These are phyloP conservation scores for Bombus breviceps DNA, from an alignment of 1,140 invertebrate genomes.

Conservation along the genomic window DNA sequence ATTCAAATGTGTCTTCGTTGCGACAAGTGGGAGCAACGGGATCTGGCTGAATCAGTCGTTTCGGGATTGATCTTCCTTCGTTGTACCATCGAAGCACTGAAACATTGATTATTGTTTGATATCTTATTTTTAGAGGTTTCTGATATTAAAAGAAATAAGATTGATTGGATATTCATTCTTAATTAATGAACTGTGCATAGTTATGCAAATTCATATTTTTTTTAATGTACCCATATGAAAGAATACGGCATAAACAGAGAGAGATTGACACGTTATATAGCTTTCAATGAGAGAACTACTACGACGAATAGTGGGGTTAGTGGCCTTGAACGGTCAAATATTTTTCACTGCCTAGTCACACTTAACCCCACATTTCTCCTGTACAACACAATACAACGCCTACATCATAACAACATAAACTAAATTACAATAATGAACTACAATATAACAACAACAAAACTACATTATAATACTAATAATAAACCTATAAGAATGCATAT, in stretches of 20 bases:
- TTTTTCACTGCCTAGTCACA: neutral
- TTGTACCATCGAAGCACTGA: neutral
- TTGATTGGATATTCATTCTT: neutral
- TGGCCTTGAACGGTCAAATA: neutral
- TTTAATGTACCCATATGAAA: neutral
- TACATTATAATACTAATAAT: neutral
- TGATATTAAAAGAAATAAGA: neutral
- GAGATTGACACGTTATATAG: neutral
- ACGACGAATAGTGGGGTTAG: neutral
- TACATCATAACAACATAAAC: neutral
- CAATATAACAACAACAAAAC: neutral
- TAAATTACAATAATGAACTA: neutral
- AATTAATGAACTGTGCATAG: neutral
- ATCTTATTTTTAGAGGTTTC: neutral
- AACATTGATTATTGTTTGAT: neutral
- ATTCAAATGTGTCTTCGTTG: neutral
- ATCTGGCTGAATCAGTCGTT: neutral
- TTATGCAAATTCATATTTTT: neutral
- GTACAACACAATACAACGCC: neutral
- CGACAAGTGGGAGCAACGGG: neutral
- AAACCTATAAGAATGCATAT: neutral
- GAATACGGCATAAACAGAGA: neutral
- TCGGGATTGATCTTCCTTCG: neutral
- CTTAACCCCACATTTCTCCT: neutral
- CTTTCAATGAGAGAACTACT: neutral